A percentile compares a stretch with the other conserved stretches of the same genome.
These are phyloP conservation scores for Tinamus guttatus DNA, from an alignment of 2,113 vertebrate species.

Conservation along the genomic window DNA sequence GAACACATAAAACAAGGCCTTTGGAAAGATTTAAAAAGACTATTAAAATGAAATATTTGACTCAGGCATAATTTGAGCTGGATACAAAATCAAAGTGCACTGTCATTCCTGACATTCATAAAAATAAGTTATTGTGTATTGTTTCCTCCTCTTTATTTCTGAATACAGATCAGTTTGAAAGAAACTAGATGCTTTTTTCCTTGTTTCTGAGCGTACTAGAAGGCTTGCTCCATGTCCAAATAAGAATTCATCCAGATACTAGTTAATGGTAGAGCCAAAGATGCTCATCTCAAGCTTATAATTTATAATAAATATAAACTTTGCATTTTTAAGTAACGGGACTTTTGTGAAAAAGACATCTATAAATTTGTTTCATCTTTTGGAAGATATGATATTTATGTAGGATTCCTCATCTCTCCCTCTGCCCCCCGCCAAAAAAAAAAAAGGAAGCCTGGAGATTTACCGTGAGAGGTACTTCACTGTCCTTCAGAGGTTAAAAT, in stretches of 20 bases:
- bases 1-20: slow-evolving; percentile 54
- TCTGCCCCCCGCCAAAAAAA: neutral
- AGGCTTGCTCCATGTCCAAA: neutral
- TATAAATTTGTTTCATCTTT: neutral
- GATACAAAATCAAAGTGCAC: slow-evolving; percentile 67
- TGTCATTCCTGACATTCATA: slow-evolving; percentile 71
- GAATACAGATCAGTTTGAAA: slow-evolving; percentile 55
- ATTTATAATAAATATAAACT: neutral
- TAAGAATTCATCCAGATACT: neutral
- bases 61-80: slow-evolving; percentile 58
- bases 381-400: no score
- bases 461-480: neutral
- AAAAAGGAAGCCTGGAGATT: neutral
- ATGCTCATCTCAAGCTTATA: neutral
- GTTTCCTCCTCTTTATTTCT: slow-evolving; percentile 59
- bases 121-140: slow-evolving; percentile 70
- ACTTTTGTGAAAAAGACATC: neutral
- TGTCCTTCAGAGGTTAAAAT: neutral
- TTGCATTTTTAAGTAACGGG: neutral
- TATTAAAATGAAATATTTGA: slow-evolving; percentile 72
- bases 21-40: slow-evolving; percentile 68
- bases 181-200: neutral
- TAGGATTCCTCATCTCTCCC: neutral
- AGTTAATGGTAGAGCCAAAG: neutral
- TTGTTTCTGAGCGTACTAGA: neutral